These are phyloP conservation scores for Malthinus flaveolus DNA, from an alignment of 2,888 invertebrate species.

Conservation along the genomic window DNA sequence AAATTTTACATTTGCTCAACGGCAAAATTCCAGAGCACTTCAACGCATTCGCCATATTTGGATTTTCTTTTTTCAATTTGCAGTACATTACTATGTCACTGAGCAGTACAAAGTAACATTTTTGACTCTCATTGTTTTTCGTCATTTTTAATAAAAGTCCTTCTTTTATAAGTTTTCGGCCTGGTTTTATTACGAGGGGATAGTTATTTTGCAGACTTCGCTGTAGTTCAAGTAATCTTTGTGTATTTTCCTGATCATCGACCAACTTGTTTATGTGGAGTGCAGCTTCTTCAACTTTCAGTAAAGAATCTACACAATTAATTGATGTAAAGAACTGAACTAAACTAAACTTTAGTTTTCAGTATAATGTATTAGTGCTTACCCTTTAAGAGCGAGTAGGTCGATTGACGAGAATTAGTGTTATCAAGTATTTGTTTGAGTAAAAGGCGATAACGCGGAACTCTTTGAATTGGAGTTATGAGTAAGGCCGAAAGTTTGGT, in stretches of 20 bases:
- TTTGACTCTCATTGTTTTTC: slow-evolving; percentile 53
- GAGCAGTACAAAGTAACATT: slow-evolving; percentile 70
- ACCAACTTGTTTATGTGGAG: slow-evolving; percentile 74
- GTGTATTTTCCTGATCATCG: slow-evolving; percentile 72
- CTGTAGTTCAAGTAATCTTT: slow-evolving; percentile 69
- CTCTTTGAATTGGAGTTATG: slow-evolving; percentile 77
- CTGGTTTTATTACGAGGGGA: slow-evolving; percentile 69
- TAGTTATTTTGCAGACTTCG: slow-evolving; percentile 63
- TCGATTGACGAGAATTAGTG: slow-evolving; percentile 61
- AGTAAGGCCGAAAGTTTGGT: slow-evolving; percentile 71
- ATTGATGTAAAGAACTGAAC: too few relatives aligned
- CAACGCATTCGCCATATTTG: slow-evolving; percentile 62
- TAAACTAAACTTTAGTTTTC: too few relatives aligned
- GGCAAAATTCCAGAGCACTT: slow-evolving; percentile 71
- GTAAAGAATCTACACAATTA: slow-evolving; percentile 61
- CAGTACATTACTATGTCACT: slow-evolving; percentile 76
- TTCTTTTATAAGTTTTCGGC: slow-evolving; percentile 70
- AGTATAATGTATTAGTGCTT: slow-evolving; percentile 5
- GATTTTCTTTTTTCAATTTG: slow-evolving; percentile 62
- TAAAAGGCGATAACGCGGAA: slow-evolving; percentile 75
- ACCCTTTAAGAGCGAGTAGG: slow-evolving; percentile 61
- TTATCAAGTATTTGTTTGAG: slow-evolving; percentile 68
- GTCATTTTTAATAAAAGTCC: slow-evolving; percentile 64
- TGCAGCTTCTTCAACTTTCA: slow-evolving; percentile 69
- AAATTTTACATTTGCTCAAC: slow-evolving; percentile 68